phyloP scores from a whole-genome alignment of 2,797 vertebrate species.

The Lithobates sylvaticus region DNA sequence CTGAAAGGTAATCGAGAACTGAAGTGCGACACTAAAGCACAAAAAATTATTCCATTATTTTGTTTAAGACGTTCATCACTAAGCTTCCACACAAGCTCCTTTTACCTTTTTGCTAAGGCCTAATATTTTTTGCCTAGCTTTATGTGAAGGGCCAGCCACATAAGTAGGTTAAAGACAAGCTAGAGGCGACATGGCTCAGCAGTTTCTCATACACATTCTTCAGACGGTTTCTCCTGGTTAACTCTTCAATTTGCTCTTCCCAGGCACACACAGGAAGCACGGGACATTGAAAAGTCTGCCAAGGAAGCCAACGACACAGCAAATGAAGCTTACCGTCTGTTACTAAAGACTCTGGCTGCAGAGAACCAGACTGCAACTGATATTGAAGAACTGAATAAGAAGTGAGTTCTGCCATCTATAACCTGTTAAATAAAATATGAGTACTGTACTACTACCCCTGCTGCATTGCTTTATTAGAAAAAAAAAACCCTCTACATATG shows the following conservation, averaged over 20 bases:
- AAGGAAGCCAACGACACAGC: constrained; percentile 94
- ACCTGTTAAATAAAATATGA: too few species aligned
- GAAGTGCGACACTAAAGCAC: neutral
- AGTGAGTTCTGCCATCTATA: constrained; percentile 78
- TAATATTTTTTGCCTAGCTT: neutral
- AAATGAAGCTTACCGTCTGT: constrained; percentile 87
- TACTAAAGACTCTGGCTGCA: constrained; percentile 87
- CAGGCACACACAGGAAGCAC: constrained; percentile 93
- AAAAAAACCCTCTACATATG: too few species aligned
- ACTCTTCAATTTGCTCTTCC: constrained; percentile 20
- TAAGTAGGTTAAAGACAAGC: too few species aligned
- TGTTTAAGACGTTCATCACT: too few species aligned
- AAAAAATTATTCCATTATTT: too few species aligned
- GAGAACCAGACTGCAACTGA: constrained; percentile 86
- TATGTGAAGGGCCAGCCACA: too few species aligned
- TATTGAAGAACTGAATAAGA: constrained; percentile 91
- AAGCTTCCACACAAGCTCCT: too few species aligned
- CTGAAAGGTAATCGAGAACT: constrained; percentile 83
- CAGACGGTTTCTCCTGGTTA: neutral
- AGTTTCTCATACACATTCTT: too few species aligned
- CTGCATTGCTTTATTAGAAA: too few species aligned
- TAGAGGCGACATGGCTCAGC: too few species aligned
- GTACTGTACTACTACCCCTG: too few species aligned
- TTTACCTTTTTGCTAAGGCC: too few species aligned
- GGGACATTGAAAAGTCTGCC: constrained; percentile 91